A percentile compares a stretch with the other conserved stretches of the same genome.
Evolutionary conservation across 2,113 vertebrate genomes (phyloP).

Genomic region (Mugil cephalus): DNA sequence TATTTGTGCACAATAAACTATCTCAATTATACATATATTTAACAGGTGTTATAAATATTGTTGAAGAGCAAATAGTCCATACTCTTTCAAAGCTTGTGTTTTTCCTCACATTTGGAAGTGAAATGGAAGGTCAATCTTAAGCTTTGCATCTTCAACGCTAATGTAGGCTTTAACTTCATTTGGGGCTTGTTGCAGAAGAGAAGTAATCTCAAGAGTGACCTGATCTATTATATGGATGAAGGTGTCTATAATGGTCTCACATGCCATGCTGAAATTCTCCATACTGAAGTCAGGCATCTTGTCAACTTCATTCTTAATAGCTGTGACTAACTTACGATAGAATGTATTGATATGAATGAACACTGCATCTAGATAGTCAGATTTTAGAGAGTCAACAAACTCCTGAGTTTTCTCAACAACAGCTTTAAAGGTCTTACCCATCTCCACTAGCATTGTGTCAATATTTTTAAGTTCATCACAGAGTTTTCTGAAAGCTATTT

Average conservation of each 20-base stretch:
- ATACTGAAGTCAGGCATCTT: slow-evolving; percentile 64
- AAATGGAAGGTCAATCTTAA: slow-evolving; percentile 85
- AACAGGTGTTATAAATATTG: slow-evolving; percentile 72
- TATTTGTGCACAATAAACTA: slow-evolving; percentile 50
- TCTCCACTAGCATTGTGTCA: not conserved
- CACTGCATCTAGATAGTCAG: slow-evolving; percentile 81
- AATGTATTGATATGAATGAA: slow-evolving; percentile 69
- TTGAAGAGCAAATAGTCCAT: slow-evolving; percentile 54
- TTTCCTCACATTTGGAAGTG: slow-evolving; percentile 75
- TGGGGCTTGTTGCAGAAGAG: slow-evolving; percentile 78
- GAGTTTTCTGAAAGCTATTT: not conserved
- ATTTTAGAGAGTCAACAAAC: slow-evolving; percentile 68
- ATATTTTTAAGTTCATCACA: not conserved
- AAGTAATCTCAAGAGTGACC: slow-evolving; percentile 71
- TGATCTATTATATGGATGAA: slow-evolving; percentile 61
- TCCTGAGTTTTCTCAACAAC: slow-evolving; percentile 22
- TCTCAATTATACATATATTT: slow-evolving; percentile 42
- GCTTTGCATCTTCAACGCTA: slow-evolving; percentile 80
- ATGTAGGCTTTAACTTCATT: slow-evolving; percentile 73
- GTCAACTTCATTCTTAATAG: slow-evolving; percentile 75
- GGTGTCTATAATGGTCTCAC: slow-evolving; percentile 38
- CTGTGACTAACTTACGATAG: slow-evolving; percentile 66
- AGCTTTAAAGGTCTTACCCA: slow-evolving; percentile 11
- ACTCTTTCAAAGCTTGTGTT: slow-evolving; percentile 37
- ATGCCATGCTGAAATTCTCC: slow-evolving; percentile 2